phyloP scores from a whole-genome alignment of 2,888 invertebrate genomes.

The Patella caerulea region DNA sequence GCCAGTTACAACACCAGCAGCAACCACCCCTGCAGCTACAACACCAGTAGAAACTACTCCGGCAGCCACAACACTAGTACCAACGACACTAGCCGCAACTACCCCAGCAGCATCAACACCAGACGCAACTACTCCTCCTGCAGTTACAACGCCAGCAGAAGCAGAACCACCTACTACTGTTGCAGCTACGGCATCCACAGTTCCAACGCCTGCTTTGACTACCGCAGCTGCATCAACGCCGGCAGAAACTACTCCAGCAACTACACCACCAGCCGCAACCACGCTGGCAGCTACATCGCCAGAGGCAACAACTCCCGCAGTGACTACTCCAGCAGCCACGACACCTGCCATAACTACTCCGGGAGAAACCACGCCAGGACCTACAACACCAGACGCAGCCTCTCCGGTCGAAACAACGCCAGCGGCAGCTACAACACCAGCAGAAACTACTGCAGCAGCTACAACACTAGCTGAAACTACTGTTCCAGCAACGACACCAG shows the following conservation, averaged over 20 bases:
- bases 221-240: no score
- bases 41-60: neutral
- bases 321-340: neutral
- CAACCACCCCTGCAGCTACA: neutral
- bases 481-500: neutral
- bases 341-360: neutral
- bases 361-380: neutral
- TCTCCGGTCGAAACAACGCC: neutral
- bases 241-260: neutral
- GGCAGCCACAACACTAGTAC: neutral
- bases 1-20: neutral
- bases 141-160: neutral
- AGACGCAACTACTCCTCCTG: neutral
- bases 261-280: neutral
- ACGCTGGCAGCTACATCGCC: neutral
- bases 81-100: neutral
- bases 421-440: no score
- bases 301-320: neutral
- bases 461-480: neutral
- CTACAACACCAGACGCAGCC: neutral
- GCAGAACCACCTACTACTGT: neutral
- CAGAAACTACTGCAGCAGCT: neutral
- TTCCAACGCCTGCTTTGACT: no score
- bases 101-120: neutral
- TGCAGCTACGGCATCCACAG: neutral